Percentiles rank a stretch among this genome's conserved stretches.
phyloP scores from a whole-genome alignment of 2,113 vertebrate species.

The Chaetops frenatus region DNA sequence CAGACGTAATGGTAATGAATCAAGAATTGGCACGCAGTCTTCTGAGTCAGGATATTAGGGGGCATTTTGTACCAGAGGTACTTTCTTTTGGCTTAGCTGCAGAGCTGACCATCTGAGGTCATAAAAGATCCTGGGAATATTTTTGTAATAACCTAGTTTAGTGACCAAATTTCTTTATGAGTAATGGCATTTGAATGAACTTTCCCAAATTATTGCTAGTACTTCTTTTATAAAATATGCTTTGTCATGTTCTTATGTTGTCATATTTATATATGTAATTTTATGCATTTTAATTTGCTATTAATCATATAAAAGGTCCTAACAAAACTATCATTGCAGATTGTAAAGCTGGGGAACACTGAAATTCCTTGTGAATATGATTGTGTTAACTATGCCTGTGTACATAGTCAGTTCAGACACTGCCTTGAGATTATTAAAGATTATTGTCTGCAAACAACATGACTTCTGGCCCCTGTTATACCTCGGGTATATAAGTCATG shows the following conservation, averaged over 20 bases:
- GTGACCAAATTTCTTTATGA: constrained; percentile 24
- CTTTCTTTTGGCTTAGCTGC: constrained; percentile 15
- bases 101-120: constrained; percentile 47
- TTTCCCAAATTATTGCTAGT: neutral
- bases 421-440: neutral
- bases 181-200: constrained; percentile 23
- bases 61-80: constrained; percentile 35
- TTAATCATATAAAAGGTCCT: neutral
- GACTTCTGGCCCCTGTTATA: neutral
- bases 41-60: constrained; percentile 41
- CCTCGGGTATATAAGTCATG: neutral
- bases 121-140: constrained; percentile 55
- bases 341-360: neutral
- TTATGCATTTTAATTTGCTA: neutral
- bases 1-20: neutral
- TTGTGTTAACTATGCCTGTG: neutral
- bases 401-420: neutral
- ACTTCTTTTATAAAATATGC: neutral
- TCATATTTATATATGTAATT: neutral
- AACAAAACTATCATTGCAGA: neutral
- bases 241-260: neutral
- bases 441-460: neutral
- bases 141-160: constrained; percentile 34
- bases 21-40: constrained; percentile 1
- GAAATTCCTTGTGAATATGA: neutral